A percentile compares a stretch with the other conserved stretches of the same genome.
These are phyloP conservation scores for Magallana gigas DNA, from an alignment of 1,140 invertebrate genomes.

Conservation along the genomic window DNA sequence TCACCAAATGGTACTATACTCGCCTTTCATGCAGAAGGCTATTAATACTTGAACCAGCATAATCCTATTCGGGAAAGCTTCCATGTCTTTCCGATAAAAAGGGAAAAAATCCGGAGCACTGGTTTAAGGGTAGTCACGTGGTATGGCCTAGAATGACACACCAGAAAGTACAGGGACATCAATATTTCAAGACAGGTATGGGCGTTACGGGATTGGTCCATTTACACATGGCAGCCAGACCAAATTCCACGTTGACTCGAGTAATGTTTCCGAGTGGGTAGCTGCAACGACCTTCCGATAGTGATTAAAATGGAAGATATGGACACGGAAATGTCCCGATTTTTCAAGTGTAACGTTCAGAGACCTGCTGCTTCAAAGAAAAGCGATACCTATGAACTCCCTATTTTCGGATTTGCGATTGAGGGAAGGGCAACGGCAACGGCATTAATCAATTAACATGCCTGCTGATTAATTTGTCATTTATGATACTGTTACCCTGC, in stretches of 20 bases:
- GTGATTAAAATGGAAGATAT: not conserved
- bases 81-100: not conserved
- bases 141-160: not conserved
- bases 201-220: not conserved
- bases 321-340: not conserved
- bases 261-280: not conserved
- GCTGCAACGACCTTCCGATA: not conserved
- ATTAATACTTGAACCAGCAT: conserved; percentile 9
- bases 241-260: not conserved
- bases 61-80: not conserved
- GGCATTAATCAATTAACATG: conserved; percentile 4
- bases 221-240: not conserved
- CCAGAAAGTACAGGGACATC: not conserved
- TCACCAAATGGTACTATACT: too few species aligned
- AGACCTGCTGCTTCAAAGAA: not conserved
- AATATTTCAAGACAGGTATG: conserved; percentile 1
- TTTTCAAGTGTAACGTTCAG: not conserved
- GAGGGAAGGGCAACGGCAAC: conserved; percentile 11
- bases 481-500: conserved; percentile 9
- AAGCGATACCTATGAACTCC: not conserved
- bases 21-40: not conserved
- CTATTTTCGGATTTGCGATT: not conserved
- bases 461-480: conserved; percentile 31
- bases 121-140: not conserved
- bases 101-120: not conserved